Evolutionary conservation across 2,797 vertebrate genomes (phyloP).

Genomic region (Emydoidea blandingii): DNA sequence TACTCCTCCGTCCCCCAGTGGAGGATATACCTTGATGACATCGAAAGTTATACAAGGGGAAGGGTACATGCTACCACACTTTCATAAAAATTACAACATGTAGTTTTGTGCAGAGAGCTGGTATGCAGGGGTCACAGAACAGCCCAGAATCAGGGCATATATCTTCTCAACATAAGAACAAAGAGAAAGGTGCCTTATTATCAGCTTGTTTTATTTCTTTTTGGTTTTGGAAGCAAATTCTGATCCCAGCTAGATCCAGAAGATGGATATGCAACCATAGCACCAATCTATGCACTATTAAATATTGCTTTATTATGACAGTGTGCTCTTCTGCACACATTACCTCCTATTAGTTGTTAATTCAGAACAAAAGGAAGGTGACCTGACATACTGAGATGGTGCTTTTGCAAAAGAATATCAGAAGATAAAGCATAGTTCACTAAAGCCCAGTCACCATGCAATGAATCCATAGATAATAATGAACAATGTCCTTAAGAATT

Average conservation of each 20-base stretch:
- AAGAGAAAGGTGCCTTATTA: background rate
- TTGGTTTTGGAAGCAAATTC: background rate
- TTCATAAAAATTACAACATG: background rate
- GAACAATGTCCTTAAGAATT: conserved; percentile 16
- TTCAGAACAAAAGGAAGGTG: background rate
- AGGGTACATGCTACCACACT: background rate
- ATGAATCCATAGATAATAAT: background rate
- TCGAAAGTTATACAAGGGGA: background rate
- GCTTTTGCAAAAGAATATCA: background rate
- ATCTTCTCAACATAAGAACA: background rate
- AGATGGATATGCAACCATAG: background rate
- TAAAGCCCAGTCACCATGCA: background rate
- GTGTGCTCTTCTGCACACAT: background rate
- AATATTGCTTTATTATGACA: conserved; percentile 5
- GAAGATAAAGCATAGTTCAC: background rate
- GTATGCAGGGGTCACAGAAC: background rate
- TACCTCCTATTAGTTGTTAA: background rate
- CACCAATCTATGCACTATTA: background rate
- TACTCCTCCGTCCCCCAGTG: background rate
- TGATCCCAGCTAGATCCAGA: background rate
- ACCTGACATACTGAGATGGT: background rate
- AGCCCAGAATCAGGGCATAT: background rate
- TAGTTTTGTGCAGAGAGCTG: background rate
- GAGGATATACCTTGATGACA: background rate
- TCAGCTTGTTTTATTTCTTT: background rate